phyloP scores from a whole-genome alignment of 1,140 invertebrate genomes.

The Andricus grossulariae region DNA sequence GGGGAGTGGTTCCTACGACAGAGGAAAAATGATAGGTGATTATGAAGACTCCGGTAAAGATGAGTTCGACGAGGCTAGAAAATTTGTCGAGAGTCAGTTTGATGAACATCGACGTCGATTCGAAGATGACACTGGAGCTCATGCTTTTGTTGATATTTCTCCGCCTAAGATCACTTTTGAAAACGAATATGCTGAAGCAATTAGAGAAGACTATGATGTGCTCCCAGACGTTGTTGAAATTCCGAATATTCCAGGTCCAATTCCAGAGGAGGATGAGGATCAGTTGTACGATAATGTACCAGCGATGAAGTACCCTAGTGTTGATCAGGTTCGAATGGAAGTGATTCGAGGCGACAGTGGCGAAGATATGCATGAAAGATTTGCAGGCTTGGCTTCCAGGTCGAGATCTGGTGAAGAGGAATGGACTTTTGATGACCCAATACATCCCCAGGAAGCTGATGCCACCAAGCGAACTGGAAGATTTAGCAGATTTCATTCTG shows the following conservation, averaged over 20 bases:
- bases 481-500: conserved; percentile 62
- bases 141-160: conserved; percentile 52
- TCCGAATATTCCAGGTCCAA: conserved; percentile 60
- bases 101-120: conserved; percentile 58
- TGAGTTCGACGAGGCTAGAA: conserved; percentile 66
- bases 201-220: conserved; percentile 61
- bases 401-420: conserved; percentile 64
- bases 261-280: conserved; percentile 70
- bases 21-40: conserved; percentile 40
- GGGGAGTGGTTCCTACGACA: conserved; percentile 1
- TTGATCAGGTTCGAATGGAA: conserved; percentile 66
- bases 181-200: conserved; percentile 67
- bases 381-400: conserved; percentile 60
- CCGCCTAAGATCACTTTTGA: conserved; percentile 63
- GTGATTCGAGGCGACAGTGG: conserved; percentile 66
- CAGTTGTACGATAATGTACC: conserved; percentile 72
- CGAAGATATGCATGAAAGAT: conserved; percentile 73
- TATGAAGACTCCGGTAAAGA: conserved; percentile 48
- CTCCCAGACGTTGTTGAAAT: conserved; percentile 60
- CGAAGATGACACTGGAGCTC: conserved; percentile 50
- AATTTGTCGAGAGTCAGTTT: conserved; percentile 69
- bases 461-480: conserved; percentile 44
- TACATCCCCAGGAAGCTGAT: conserved; percentile 45
- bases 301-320: conserved; percentile 68
- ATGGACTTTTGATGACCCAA: conserved; percentile 67